Evolutionary conservation across 2,113 vertebrate species (phyloP).

Genomic region (Potamarius usumacintae): DNA sequence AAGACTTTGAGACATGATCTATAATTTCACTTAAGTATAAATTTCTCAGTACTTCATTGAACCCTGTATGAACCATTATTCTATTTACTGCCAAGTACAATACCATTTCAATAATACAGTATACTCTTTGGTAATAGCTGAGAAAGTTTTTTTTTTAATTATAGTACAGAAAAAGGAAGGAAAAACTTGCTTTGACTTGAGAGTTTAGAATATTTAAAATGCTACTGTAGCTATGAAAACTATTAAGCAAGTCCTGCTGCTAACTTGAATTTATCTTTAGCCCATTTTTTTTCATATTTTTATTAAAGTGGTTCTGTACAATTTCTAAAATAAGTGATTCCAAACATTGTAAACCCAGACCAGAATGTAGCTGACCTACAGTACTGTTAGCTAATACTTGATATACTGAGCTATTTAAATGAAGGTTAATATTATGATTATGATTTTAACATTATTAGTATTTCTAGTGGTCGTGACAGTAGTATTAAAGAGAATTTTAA

Average conservation of each 20-base stretch:
- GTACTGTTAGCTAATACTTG: background rate
- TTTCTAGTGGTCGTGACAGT: too few species aligned
- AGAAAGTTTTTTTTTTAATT: background rate
- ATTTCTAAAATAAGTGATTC: background rate
- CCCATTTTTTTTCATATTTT: too few species aligned
- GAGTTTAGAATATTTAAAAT: background rate
- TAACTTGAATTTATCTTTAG: background rate
- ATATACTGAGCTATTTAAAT: background rate
- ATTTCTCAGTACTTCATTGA: background rate
- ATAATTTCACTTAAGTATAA: background rate
- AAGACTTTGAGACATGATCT: too few species aligned
- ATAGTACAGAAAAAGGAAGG: background rate
- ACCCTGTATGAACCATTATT: background rate
- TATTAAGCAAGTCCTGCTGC: background rate
- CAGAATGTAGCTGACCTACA: background rate
- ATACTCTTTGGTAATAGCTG: conserved; percentile 13
- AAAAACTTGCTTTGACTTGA: background rate
- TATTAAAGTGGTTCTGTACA: background rate
- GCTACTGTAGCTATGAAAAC: background rate
- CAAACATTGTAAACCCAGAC: background rate
- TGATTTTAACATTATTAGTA: background rate
- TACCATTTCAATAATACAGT: background rate
- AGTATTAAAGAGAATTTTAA: background rate
- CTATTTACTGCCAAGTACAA: conserved; percentile 5
- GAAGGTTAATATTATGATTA: background rate